A percentile compares a stretch with the other conserved stretches of the same genome.
Evolutionary conservation across 2,888 invertebrate genomes (phyloP).

Genomic region (Phania funesta): DNA sequence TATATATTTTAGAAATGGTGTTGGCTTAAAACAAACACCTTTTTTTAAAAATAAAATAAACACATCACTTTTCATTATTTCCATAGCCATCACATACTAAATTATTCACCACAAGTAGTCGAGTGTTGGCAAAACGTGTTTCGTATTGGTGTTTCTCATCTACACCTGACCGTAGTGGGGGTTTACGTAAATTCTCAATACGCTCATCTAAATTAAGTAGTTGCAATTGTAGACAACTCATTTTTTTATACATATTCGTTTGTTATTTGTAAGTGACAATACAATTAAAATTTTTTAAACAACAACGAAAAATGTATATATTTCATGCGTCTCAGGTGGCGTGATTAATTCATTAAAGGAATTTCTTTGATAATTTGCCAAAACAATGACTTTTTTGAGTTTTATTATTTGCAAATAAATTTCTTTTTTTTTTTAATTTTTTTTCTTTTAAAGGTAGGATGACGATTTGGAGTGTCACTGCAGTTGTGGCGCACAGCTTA

Average conservation of each 20-base stretch:
- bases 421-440: conserved; percentile 5
- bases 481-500: neutral
- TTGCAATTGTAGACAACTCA: conserved; percentile 74
- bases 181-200: conserved; percentile 65
- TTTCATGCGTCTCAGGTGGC: conserved; percentile 56
- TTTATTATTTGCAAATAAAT: conserved; percentile 22
- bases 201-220: conserved; percentile 72
- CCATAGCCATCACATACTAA: conserved; percentile 50
- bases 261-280: conserved; percentile 27
- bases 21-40: conserved; percentile 8
- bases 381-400: conserved; percentile 56
- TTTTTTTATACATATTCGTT: conserved; percentile 47
- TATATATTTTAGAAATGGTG: conserved; percentile 31
- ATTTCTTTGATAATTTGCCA: conserved; percentile 63
- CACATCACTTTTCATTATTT: conserved; percentile 68
- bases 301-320: conserved; percentile 9
- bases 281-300: conserved; percentile 39
- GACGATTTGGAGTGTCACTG: conserved; percentile 15
- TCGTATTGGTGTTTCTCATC: conserved; percentile 38
- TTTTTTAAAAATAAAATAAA: conserved; percentile 46
- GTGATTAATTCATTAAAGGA: conserved; percentile 59
- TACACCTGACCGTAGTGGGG: conserved; percentile 37
- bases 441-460: neutral
- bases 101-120: conserved; percentile 54
- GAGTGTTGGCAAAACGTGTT: conserved; percentile 42